Base-by-base conservation (phyloP, 1,140 invertebrate genomes). In the Lysiphlebus fabarum region DNA sequence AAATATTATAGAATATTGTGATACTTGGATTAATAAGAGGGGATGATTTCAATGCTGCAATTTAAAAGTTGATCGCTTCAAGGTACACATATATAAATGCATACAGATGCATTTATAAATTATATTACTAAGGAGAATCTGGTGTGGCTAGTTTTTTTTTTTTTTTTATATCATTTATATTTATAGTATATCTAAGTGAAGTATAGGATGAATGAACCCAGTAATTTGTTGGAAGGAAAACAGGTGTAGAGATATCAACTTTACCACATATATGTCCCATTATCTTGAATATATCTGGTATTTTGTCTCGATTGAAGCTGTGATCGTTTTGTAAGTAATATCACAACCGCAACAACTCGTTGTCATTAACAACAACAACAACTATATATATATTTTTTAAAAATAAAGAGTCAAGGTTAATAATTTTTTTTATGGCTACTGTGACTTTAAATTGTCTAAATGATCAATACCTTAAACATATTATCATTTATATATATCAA, bases 171-270 rank as follows among this genome's bases (percentile, higher is more conserved):
- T n/a, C n/a, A n/a, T n/a, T n/a, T n/a, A n/a, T 26, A 26, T 26
- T 2, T 26, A 26, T 26, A 26, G 17, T 26, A 26, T 26, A 26
- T 26, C 17, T 26, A 0, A 69, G 70, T 34, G 26, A 17, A 49
- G 38, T 33, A 36, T 51, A 73, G 73, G 74, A 79, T 78, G 77
- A 79, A 79, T 77, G 76, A 79, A 79, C 76, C 74, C 73, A 65
- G 72, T 70, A 78, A 78, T 78, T 78, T 75, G 71, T 76, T 75
- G 76, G 34, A 51, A 36, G 36, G 17, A 26, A 26, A 51, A 51
- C 36, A 36, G 69, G 70, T 26, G 73, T 72, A 75, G 73, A 73
- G 64, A 71, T 74, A 67, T 67, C 67, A 65, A 59, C 50, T 56
- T 53, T 53, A 51, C 57, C 33, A 56, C 47, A 40, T 53, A 26